Evolutionary conservation across 2,113 vertebrate species (phyloP), one percentile per base, ranked within the genome.

Genomic region (Trinectes maculatus): DNA sequence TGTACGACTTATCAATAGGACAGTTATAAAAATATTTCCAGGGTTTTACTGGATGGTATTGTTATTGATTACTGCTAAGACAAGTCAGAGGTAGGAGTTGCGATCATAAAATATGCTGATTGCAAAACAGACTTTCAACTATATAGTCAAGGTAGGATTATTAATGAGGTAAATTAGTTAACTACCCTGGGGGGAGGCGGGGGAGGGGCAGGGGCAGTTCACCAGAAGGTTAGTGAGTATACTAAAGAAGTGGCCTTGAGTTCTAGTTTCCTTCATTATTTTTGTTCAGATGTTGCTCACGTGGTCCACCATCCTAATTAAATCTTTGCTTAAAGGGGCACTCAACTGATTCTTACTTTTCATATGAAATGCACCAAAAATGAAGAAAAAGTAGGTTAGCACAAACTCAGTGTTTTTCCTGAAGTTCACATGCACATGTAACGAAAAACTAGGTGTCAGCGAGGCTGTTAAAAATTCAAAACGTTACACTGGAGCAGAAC

Each of bases 401-500:
- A 62, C 25, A 66, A 47, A 18, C 34, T 37, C 37, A 13, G 19
- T 21, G 48, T 55, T 49, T 42, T 54, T 43, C n/a, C 13, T 9
- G 33, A 53, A 47, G 6, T 26, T 12, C 9, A 71, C 62, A 42
- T 76, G 37, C 51, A 40, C 25, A 3, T 55, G 6, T 15, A 36
- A 51, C 1, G 19, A 21, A 44, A 58, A 40, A 39, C n/a, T 29
- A n/a, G 24, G 8, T 29, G 13, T 37, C 21, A 31, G 24, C 18
- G 18, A 19, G n/a, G 6, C 37, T 69, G 44, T 6, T 64, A 8
- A 37, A 62, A 52, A 36, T 56, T 29, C 12, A 7, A 44, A 51
- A 43, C 48, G 40, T 66, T 56, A 69, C 51, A 72, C 67, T 21
- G 26, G 29, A 83, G 66, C n/a, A 16, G 57, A 75, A 46, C 71